Evolutionary conservation across 2,113 vertebrate species (phyloP).

Genomic region (Alligator sinensis): DNA sequence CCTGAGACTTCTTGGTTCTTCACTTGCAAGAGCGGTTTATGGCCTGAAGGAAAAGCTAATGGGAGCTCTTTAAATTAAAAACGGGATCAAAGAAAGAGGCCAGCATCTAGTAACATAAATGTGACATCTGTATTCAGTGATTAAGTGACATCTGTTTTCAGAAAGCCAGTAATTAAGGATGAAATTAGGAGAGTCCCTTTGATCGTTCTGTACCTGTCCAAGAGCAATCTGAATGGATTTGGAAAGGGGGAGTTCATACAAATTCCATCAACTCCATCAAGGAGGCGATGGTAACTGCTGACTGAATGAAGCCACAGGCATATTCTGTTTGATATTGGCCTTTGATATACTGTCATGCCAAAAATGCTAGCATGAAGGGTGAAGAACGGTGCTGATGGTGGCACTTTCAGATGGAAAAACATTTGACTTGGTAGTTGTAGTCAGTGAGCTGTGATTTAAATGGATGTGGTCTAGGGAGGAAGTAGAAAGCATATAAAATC

Average conservation of each 20-base stretch:
- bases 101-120: background rate
- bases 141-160: rapidly evolving
- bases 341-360: background rate
- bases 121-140: too few relatives aligned
- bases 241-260: background rate
- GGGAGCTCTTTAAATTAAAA: background rate
- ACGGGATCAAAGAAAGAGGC: background rate
- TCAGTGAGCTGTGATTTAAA: background rate
- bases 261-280: background rate
- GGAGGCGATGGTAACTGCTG: background rate
- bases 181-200: background rate
- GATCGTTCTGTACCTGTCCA: background rate
- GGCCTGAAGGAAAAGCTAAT: background rate
- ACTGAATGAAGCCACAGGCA: background rate
- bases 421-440: background rate
- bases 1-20: background rate
- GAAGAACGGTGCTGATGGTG: background rate
- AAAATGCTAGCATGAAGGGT: background rate
- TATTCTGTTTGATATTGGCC: background rate
- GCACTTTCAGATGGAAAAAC: background rate
- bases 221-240: background rate
- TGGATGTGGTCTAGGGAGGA: background rate
- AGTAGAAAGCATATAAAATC: background rate
- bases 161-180: background rate
- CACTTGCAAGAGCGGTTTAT: background rate